Base-by-base conservation (phyloP, 2,888 invertebrate species). In the Sminthurides aquaticus region DNA sequence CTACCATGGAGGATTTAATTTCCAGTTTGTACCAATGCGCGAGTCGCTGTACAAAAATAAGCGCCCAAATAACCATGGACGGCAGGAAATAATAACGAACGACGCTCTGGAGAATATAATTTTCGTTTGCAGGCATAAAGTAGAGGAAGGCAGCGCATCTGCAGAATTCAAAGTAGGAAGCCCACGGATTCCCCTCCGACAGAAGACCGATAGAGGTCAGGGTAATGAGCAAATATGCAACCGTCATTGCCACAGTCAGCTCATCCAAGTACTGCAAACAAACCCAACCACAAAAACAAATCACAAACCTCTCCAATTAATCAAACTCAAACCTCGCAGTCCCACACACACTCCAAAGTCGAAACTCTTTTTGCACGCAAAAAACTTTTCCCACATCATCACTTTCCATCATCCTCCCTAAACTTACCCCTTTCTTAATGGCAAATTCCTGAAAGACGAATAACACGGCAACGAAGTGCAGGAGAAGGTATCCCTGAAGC, bases 201-300 rank as follows among this genome's bases (percentile, higher is more conserved):
- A 89, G 78, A 82, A 89, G 83, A 1, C 89, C 88, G 60, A 89
- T 87, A 25, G 85, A 80, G 0, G 86, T 86, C n/a, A 89, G 79
- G 0, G 87, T 86, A 1, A 83, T 82, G 57, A 88, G 81, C 70
- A 88, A 84, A 80, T 87, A 87, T 52, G 82, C 69, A 0, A 86
- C 84, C 76, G 84, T 84, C 62, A 82, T 78, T 18, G 84, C 78
- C 2, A 85, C 84, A 1, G 83, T 81, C n/a, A 84, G 72, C 43
- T 85, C 84, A 64, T 82, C 83, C 79, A 86, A 81, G 18, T 82
- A 83, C 88, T 88, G 82, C 0, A 82, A 82, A 74, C 76, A 70
- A 77, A 76, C 72, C n/a, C 73, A 70, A 59, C 52, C n/a, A 26
- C 11, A 26, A 56, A 25, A n/a, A n/a, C n/a, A n/a, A n/a, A n/a